These are phyloP conservation scores for Lycophotia porphyrea DNA, from an alignment of 2,888 invertebrate species.

Conservation along the genomic window DNA sequence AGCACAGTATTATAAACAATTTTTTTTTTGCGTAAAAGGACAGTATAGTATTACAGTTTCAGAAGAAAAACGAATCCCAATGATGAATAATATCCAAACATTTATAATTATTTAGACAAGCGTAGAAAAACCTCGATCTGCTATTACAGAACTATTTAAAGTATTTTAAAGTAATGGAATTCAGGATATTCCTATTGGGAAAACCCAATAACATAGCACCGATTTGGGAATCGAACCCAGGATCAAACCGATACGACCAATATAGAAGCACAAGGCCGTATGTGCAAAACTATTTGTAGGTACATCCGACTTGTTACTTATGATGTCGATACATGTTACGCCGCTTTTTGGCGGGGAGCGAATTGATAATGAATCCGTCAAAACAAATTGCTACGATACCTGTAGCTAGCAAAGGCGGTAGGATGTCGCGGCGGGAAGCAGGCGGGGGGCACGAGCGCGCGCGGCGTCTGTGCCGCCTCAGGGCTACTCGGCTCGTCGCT, in stretches of 20 bases:
- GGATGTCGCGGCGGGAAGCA: slow-evolving; percentile 85
- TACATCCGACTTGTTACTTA: no score
- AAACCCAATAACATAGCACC: background rate
- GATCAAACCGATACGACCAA: background rate
- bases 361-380: background rate
- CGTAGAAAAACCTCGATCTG: background rate
- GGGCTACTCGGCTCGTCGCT: slow-evolving; percentile 82
- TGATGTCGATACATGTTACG: no score
- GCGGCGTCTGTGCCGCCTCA: slow-evolving; percentile 84
- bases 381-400: slow-evolving; percentile 69
- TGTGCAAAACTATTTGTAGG: no score
- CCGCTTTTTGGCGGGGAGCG: background rate
- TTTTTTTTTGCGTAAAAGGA: background rate
- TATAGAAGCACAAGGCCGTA: background rate
- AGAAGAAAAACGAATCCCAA: no score
- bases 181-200: background rate
- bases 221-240: background rate
- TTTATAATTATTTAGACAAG: background rate
- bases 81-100: no score
- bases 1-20: background rate
- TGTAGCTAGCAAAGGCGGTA: slow-evolving; percentile 80
- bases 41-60: background rate
- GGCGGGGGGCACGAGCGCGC: slow-evolving; percentile 80
- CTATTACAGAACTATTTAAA: background rate
- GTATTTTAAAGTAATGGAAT: background rate